Evolutionary conservation across 2,888 invertebrate genomes (phyloP), one percentile per base, ranked within the genome.

Genomic region (Cyrtodaria siliqua): DNA sequence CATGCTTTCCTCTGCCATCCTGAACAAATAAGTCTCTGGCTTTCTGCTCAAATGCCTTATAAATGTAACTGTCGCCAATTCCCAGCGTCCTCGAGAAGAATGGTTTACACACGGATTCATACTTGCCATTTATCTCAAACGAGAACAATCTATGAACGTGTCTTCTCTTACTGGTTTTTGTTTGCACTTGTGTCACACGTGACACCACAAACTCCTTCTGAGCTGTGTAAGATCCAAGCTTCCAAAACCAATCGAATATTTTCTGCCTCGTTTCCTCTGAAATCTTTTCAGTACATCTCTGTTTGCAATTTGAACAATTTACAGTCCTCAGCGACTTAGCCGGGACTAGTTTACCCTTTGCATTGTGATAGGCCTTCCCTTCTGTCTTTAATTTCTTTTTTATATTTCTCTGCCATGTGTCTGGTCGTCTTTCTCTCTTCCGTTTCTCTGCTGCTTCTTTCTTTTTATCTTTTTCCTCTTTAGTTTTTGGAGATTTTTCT

Each of bases 201-300:
- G 70, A 59, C 1, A 80, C 80, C 29, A 83, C 80, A 68, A 78
- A 83, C 44, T 74, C 75, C 53, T 74, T 80, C 27, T 83, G 80
- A 18, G 71, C 71, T 0, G 68, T 63, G 63, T 83, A 83, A 26
- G 78, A 75, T 8, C 75, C 72, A 18, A 80, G 40, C 49, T 59
- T 76, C 80, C 80, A 78, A 38, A 78, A 83, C 64, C 64, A 72
- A 8, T 75, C 60, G 70, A 80, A 80, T 4, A 78, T 67, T 64
- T 75, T 72, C 50, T 70, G 63, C 56, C 80, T 61, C 1, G 72
- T 66, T 33, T 80, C 80, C 44, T 80, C 73, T 23, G 69, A 63
- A 29, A 80, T 68, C 50, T 80, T 80, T 9, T 73, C 73, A 0
- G 67, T 55, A 29, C 80, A 80, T 44, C 59, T 76, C 29, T 73